Conservation (phyloP, 2,888 invertebrate species). For the Melipona beecheii region DNA sequence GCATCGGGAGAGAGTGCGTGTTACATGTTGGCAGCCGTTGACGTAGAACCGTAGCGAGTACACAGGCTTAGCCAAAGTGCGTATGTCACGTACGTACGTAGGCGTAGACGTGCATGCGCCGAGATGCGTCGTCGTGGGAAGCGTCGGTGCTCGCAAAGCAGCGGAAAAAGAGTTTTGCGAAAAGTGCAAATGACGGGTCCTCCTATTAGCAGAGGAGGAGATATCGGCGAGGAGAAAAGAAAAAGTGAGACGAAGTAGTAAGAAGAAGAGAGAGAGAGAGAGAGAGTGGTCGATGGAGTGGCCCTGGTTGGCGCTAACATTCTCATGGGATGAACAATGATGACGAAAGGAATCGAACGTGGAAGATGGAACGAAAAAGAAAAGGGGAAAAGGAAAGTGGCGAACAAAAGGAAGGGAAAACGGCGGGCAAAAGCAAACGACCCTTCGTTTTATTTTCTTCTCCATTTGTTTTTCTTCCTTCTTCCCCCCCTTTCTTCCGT, state of each 20-base stretch:
- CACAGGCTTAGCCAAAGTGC: not conserved
- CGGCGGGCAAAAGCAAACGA: conserved; percentile 41
- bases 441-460: not conserved
- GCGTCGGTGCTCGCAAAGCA: conserved; percentile 58
- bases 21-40: conserved; percentile 19
- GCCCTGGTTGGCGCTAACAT: not conserved
- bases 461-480: not conserved
- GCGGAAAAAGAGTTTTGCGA: conserved; percentile 71
- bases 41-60: conserved; percentile 10
- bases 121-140: conserved; percentile 52
- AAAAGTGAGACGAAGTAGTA: conserved; percentile 49
- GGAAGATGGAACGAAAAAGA: not conserved
- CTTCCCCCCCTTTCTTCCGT: not conserved
- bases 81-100: not conserved
- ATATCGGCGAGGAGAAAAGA: conserved; percentile 57
- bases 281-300: conserved; percentile 18
- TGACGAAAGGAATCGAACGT: conserved; percentile 1
- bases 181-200: conserved; percentile 78
- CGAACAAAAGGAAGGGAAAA: not conserved
- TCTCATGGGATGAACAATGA: conserved; percentile 5
- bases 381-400: not conserved
- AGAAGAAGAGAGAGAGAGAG: conserved; percentile 26
- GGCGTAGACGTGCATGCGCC: conserved; percentile 39
- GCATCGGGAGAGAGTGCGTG: not conserved
- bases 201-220: conserved; percentile 74